These are phyloP conservation scores for Rotaria macrura DNA, from an alignment of 2,888 invertebrate species.

Conservation along the genomic window DNA sequence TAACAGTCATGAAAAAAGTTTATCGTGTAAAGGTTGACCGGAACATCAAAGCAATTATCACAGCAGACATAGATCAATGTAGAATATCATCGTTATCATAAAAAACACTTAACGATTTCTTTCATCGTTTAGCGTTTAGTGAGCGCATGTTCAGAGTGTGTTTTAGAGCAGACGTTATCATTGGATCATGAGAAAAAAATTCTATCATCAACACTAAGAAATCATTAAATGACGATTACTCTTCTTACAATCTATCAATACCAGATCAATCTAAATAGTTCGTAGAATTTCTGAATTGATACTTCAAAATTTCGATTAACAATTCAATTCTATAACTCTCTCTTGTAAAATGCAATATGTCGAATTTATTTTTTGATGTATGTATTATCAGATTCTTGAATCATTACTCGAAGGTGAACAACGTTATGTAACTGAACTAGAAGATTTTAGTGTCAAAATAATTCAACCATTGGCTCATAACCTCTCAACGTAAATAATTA, in stretches of 20 bases:
- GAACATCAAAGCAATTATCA: not conserved
- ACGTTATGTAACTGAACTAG: not conserved
- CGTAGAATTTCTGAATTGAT: no score
- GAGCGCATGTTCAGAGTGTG: no score
- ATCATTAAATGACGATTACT: no score
- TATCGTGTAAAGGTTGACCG: not conserved
- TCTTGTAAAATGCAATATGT: no score
- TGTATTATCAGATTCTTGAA: not conserved
- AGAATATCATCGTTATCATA: not conserved
- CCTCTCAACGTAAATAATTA: not conserved
- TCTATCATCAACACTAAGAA: no score
- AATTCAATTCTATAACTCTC: no score
- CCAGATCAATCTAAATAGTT: no score
- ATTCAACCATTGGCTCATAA: not conserved
- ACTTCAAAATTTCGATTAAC: no score
- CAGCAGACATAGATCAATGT: not conserved
- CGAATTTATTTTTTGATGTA: not conserved
- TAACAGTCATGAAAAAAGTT: not conserved
- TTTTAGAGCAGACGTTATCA: no score
- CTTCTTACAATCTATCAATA: no score
- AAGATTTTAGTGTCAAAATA: not conserved
- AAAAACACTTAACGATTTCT: not conserved
- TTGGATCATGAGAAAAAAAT: no score
- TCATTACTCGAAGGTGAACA: constrained; percentile 3
- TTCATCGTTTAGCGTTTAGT: no score